phyloP scores from a whole-genome alignment of 2,797 vertebrate species.

The Falco concolor region DNA sequence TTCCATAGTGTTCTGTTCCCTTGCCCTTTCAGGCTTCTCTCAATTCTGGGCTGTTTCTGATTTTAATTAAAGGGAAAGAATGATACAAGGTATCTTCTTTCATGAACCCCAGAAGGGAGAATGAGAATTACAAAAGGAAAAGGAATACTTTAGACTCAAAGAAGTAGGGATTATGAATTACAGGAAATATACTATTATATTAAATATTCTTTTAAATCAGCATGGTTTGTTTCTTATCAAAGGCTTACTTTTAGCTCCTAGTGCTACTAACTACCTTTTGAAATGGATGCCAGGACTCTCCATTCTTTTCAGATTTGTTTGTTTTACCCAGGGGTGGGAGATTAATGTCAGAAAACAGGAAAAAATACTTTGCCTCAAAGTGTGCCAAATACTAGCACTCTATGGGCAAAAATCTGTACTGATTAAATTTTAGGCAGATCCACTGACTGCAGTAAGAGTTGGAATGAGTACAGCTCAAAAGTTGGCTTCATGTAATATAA shows the following conservation, averaged over 20 bases:
- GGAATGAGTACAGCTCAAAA: neutral
- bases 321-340: neutral
- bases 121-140: neutral
- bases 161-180: neutral
- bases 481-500: neutral
- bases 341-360: neutral
- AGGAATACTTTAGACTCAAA: neutral
- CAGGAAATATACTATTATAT: neutral
- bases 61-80: slow-evolving; percentile 22
- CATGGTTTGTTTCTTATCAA: slow-evolving; percentile 18
- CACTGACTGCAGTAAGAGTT: neutral
- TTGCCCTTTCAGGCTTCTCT: neutral
- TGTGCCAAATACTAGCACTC: neutral
- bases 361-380: neutral
- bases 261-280: neutral
- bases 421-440: neutral
- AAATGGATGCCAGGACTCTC: neutral
- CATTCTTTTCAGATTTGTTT: neutral
- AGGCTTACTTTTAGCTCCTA: neutral
- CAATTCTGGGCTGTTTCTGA: neutral
- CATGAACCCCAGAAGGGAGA: neutral
- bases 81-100: slow-evolving; percentile 9
- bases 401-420: neutral
- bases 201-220: neutral
- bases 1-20: neutral